Evolutionary conservation across 2,113 vertebrate species (phyloP).

Genomic region (Lophochroa leadbeateri): DNA sequence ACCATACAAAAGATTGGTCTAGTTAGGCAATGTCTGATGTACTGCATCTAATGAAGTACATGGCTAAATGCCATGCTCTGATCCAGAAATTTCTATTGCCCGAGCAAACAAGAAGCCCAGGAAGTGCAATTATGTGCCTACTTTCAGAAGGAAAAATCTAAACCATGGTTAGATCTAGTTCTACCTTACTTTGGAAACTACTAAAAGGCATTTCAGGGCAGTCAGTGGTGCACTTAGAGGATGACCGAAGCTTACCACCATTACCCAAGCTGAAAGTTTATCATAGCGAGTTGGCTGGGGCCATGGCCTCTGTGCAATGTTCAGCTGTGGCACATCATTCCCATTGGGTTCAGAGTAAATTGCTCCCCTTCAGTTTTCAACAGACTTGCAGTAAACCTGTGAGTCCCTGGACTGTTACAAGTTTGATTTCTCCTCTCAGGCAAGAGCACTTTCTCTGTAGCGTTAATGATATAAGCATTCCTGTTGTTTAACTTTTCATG

Average conservation of each 20-base stretch:
- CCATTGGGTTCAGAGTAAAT: background rate
- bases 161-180: background rate
- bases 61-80: background rate
- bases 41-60: background rate
- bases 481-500: background rate
- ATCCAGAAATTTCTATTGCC: slow-evolving; percentile 4
- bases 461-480: background rate
- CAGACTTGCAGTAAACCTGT: background rate
- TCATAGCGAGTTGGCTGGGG: fast-evolving
- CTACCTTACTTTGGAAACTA: background rate
- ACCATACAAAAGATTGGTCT: background rate
- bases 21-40: background rate
- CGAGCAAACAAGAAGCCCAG: slow-evolving; percentile 2
- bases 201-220: background rate
- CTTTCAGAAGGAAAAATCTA: background rate
- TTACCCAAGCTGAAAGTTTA: background rate
- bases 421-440: background rate
- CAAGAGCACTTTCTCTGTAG: background rate
- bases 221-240: background rate
- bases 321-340: background rate
- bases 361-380: background rate
- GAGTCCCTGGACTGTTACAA: background rate
- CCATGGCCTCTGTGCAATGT: background rate
- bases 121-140: background rate
- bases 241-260: background rate